Percentiles rank a stretch among this genome's conserved stretches.
These are phyloP conservation scores for Xanthorhoe designata DNA, from an alignment of 2,888 invertebrate genomes.

Conservation along the genomic window DNA sequence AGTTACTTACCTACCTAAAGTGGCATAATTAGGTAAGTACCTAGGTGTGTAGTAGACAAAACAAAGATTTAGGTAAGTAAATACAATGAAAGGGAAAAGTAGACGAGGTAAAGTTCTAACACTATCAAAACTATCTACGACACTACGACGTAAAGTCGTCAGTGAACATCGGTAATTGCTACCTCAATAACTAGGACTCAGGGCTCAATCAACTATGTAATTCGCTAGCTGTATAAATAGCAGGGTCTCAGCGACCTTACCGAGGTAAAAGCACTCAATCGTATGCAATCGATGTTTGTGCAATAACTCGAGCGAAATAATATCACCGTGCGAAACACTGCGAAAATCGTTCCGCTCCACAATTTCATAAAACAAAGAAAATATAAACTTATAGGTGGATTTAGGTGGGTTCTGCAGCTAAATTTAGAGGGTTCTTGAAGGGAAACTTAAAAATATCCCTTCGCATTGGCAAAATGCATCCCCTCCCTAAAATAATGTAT, in stretches of 20 bases:
- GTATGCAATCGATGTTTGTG: constrained; percentile 73
- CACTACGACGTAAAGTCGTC: not conserved
- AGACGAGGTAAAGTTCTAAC: not conserved
- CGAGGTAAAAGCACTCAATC: constrained; percentile 72
- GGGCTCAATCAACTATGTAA: constrained; percentile 55
- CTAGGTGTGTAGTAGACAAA: not conserved
- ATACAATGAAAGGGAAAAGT: not conserved
- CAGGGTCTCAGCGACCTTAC: constrained; percentile 66
- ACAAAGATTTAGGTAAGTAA: not conserved
- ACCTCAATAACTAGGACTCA: not conserved
- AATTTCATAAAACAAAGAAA: not conserved
- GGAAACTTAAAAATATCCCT: constrained; percentile 76
- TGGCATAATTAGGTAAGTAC: too few relatives aligned
- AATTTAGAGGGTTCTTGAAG: constrained; percentile 38
- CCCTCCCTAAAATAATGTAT: constrained; percentile 82
- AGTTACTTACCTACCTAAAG: too few relatives aligned
- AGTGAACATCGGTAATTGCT: not conserved
- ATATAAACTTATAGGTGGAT: not conserved
- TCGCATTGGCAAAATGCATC: constrained; percentile 81
- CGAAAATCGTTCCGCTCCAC: constrained; percentile 23
- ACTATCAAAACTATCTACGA: not conserved
- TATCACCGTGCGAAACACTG: constrained; percentile 32
- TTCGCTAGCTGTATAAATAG: constrained; percentile 68
- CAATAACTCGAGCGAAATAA: constrained; percentile 56
- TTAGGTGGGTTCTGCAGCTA: constrained; percentile 17